These are phyloP conservation scores for Lagocephalus sceleratus DNA, from an alignment of 2,797 vertebrate genomes.

Conservation along the genomic window DNA sequence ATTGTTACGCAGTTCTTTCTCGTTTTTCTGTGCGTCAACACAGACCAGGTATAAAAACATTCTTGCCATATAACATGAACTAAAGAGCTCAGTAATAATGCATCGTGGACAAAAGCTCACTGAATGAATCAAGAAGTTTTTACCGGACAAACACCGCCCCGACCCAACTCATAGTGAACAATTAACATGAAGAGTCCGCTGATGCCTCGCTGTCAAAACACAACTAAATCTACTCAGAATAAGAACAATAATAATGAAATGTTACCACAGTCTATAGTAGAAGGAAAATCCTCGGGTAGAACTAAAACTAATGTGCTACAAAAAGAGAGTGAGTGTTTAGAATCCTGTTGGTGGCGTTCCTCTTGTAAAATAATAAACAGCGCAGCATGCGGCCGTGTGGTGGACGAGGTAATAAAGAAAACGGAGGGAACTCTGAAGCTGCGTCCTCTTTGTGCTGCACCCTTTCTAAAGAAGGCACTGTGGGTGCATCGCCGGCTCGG, in stretches of 20 bases:
- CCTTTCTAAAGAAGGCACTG: constrained; percentile 82
- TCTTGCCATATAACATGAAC: too few species aligned
- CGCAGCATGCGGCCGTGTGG: constrained; percentile 50
- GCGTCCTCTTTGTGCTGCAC: constrained; percentile 53
- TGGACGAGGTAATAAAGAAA: constrained; percentile 64
- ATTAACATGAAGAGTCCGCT: constrained; percentile 27
- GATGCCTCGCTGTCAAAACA: constrained; percentile 26
- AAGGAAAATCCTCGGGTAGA: constrained; percentile 30
- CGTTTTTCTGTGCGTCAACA: too few species aligned
- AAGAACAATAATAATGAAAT: constrained; percentile 22
- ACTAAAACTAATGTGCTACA: constrained; percentile 58
- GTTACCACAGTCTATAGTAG: constrained; percentile 21
- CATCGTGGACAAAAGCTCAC: too few species aligned
- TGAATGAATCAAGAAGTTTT: constrained; percentile 6
- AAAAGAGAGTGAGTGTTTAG: constrained; percentile 39
- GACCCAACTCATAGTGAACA: constrained; percentile 38
- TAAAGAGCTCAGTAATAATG: too few species aligned
- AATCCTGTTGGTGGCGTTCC: constrained; percentile 20
- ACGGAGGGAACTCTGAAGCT: constrained; percentile 54
- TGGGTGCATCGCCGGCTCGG: constrained; percentile 74
- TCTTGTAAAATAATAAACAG: constrained; percentile 40
- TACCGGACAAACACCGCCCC: constrained; percentile 31
- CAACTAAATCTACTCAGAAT: constrained; percentile 31
- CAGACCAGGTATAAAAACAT: too few species aligned
- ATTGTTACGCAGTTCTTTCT: too few species aligned